These are phyloP conservation scores for Eleutherodactylus coqui DNA, from an alignment of 2,797 vertebrate genomes.

Conservation along the genomic window DNA sequence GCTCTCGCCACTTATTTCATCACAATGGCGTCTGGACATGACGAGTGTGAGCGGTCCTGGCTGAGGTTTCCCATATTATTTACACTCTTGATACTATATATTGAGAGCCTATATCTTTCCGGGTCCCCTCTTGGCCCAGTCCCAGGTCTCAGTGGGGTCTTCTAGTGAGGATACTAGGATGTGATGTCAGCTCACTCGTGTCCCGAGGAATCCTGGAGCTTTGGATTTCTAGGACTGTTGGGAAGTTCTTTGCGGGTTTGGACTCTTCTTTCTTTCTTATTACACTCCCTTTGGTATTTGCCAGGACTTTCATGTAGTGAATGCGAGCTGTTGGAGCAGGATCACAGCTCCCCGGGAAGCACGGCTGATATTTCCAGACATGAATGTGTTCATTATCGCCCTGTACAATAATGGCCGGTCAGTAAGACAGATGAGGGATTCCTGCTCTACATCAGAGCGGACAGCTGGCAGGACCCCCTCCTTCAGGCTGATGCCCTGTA, in stretches of 20 bases:
- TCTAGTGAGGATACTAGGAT: too few relatives aligned
- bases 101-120: too few relatives aligned
- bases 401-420: not conserved
- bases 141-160: too few relatives aligned
- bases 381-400: not conserved
- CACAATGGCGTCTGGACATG: not conserved
- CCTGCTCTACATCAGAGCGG: not conserved
- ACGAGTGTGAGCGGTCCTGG: not conserved
- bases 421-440: conserved; percentile 4
- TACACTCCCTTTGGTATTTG: not conserved
- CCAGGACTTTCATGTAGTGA: not conserved
- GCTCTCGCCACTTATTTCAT: not conserved
- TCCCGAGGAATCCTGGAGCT: too few relatives aligned
- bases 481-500: not conserved
- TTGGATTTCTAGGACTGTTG: not conserved
- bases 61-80: not conserved
- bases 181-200: too few relatives aligned
- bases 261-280: not conserved
- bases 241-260: not conserved
- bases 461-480: not conserved
- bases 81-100: not conserved
- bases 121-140: too few relatives aligned
- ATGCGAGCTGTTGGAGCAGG: not conserved
- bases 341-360: not conserved
- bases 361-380: not conserved